Evolutionary conservation across 2,113 vertebrate species (phyloP).

Genomic region (Saiga tatarica): DNA sequence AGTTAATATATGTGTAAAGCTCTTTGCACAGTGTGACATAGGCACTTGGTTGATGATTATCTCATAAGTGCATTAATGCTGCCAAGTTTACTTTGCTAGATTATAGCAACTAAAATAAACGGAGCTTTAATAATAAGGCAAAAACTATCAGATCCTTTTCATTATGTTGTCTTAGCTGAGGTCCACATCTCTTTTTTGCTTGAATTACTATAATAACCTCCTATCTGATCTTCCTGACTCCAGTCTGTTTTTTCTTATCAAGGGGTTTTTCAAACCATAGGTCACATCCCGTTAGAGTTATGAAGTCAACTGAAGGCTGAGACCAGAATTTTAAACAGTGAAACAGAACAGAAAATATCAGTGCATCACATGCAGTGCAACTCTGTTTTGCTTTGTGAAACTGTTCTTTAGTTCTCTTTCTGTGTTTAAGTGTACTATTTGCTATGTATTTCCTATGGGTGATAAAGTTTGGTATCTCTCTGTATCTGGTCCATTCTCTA

Average conservation of each 20-base stretch:
- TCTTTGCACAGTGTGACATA: conserved; percentile 1
- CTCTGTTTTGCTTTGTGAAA: background rate
- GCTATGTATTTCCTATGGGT: background rate
- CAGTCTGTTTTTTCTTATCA: background rate
- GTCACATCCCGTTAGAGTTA: background rate
- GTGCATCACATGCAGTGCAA: background rate
- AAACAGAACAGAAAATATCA: background rate
- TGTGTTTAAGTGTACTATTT: background rate
- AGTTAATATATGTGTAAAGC: background rate
- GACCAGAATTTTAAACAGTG: background rate
- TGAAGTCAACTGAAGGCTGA: conserved; percentile 4
- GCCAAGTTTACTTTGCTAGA: background rate
- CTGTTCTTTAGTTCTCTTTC: background rate
- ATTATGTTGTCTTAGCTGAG: background rate
- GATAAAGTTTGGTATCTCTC: background rate
- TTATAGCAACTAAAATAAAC: background rate
- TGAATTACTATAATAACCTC: background rate
- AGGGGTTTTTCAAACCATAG: background rate
- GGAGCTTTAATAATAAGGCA: background rate
- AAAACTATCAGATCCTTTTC: conserved; percentile 12
- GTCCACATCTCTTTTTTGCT: background rate
- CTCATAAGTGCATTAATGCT: background rate
- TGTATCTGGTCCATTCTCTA: background rate
- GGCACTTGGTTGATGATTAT: background rate
- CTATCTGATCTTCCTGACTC: background rate